A percentile compares a stretch with the other conserved stretches of the same genome.
Conservation (phyloP, 2,797 vertebrate genomes). For the Alauda arvensis region DNA sequence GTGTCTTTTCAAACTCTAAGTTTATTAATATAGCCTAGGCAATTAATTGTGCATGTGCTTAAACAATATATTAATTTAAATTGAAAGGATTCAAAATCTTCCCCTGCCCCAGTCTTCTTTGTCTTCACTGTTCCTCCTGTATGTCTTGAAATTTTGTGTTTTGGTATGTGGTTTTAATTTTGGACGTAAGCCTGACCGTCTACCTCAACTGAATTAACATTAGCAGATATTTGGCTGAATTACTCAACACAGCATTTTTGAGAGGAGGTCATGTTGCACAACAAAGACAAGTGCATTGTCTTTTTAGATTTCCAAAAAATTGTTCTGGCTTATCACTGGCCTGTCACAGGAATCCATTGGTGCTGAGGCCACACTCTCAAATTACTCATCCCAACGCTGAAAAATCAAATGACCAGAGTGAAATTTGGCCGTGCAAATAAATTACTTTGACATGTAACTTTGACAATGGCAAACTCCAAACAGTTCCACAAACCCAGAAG, state of each 20-base stretch:
- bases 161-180: background rate
- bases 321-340: background rate
- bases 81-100: background rate
- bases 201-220: background rate
- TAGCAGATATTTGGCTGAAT: background rate
- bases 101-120: background rate
- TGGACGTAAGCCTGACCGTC: background rate
- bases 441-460: background rate
- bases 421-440: background rate
- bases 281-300: background rate
- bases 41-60: background rate
- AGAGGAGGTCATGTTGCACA: background rate
- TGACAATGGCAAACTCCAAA: background rate
- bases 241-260: background rate
- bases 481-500: background rate
- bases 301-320: background rate
- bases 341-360: background rate
- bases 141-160: background rate
- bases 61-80: background rate
- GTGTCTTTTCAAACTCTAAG: background rate
- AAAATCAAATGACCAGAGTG: background rate
- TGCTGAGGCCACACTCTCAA: background rate
- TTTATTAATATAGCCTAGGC: background rate
- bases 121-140: background rate
- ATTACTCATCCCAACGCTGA: background rate